Conservation (phyloP, 1,140 invertebrate genomes). For the Leptinotarsa texana region DNA sequence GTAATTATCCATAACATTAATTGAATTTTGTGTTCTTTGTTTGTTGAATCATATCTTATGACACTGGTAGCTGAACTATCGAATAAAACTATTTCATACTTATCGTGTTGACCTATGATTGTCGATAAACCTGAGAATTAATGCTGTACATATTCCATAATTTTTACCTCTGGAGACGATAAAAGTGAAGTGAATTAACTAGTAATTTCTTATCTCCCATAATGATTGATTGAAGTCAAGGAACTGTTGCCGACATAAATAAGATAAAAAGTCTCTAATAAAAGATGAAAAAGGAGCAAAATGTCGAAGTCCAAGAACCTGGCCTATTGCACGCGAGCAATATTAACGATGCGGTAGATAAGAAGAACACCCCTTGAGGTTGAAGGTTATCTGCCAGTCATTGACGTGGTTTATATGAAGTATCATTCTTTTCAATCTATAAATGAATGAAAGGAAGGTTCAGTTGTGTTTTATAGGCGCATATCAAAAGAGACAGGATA, state of each 20-base stretch:
- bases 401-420: conserved; percentile 5
- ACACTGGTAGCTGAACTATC: too few species aligned
- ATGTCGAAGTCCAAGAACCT: conserved; percentile 28
- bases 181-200: conserved; percentile 35
- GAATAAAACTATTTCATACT: too few species aligned
- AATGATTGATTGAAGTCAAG: conserved; percentile 28
- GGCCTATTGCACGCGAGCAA: conserved; percentile 9
- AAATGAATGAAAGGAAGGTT: background rate
- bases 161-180: conserved; percentile 23
- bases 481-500: too few species aligned
- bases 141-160: background rate
- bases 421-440: too few species aligned
- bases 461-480: background rate
- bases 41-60: too few species aligned
- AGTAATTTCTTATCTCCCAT: background rate
- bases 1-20: too few species aligned
- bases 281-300: conserved; percentile 22
- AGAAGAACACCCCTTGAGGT: conserved; percentile 19
- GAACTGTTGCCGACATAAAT: conserved; percentile 27
- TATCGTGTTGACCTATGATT: background rate
- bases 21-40: too few species aligned
- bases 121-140: background rate
- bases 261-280: conserved; percentile 25
- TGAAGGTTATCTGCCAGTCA: conserved; percentile 23
- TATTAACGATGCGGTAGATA: conserved; percentile 22